Evolutionary conservation across 37 sponge, comb jelly and placozoan genomes (phyloP), one percentile per base, ranked within the genome.

Genomic region (Hormiphora californensis): DNA sequence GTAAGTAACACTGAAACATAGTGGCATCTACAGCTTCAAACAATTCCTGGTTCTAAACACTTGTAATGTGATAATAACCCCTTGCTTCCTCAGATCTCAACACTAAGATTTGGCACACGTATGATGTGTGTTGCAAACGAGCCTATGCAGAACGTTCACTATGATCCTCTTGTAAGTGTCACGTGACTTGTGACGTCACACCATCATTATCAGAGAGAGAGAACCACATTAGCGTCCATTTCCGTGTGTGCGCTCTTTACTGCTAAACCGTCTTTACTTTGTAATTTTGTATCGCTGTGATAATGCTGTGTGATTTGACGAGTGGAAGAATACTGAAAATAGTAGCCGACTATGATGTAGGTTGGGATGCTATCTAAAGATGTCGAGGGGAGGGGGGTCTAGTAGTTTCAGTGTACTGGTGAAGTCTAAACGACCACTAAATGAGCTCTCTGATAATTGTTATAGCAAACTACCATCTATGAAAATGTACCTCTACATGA

Each of bases 41-140:
- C n/a, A n/a, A n/a, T n/a, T n/a, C 54, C 17, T 53, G 19, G 21
- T 21, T n/a, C 54, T 53, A 21, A 19, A 53, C 54, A n/a, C n/a
- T n/a, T n/a, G n/a, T 53, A 53, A 21, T 53, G 51, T 46, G 51
- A 46, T 46, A 46, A 46, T 46, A 12, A 46, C 8, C 12, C 11
- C 51, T 17, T 46, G 12, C 12, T 46, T 46, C 51, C 51, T n/a
- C 88, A 94, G 94, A 85, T 92, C 22, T 94, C 95, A 36, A 97
- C 98, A 21, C 89, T 97, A 49, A 87, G 92, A 59, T 94, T 97
- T 91, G 91, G 95, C 40, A 86, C 88, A 21, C 54, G 95, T 32
- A 93, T 97, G 90, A 94, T 93, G 93, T 90, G 91, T 87, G 91
- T 97, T 8, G 41, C 87, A 54, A 92, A 67, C 43, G 87, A 90